Conservation (phyloP, 1,140 invertebrate genomes). For the Trichonephila clavata region DNA sequence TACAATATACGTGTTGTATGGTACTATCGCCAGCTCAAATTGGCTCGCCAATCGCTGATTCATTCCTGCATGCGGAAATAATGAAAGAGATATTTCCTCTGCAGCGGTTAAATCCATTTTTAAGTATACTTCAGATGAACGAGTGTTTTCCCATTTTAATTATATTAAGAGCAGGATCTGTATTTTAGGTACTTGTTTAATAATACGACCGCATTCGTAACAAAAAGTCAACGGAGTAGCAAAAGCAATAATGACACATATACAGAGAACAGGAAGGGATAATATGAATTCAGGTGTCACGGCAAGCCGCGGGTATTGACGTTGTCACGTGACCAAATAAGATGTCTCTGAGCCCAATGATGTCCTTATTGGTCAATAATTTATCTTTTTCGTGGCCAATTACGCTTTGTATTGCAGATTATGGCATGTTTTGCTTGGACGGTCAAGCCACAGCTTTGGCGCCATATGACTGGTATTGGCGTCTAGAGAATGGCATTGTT, state of each 20-base stretch:
- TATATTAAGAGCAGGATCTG: conserved; percentile 40
- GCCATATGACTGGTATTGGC: conserved; percentile 18
- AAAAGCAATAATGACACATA: conserved; percentile 30
- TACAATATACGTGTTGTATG: conserved; percentile 21
- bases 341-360: conserved; percentile 52
- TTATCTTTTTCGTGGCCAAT: conserved; percentile 70
- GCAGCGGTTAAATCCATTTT: conserved; percentile 45
- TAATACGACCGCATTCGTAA: conserved; percentile 8
- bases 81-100: conserved; percentile 36
- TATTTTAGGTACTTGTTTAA: conserved; percentile 42
- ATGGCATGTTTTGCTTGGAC: conserved; percentile 19
- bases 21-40: conserved; percentile 14
- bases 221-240: conserved; percentile 12
- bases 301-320: conserved; percentile 58
- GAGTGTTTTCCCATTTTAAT: conserved; percentile 41
- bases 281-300: conserved; percentile 63
- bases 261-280: conserved; percentile 70
- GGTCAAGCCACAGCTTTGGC: conserved; percentile 10
- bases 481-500: neutral
- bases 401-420: conserved; percentile 56
- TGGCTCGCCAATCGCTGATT: neutral
- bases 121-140: neutral
- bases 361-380: conserved; percentile 72
- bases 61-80: conserved; percentile 44
- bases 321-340: conserved; percentile 72